Evolutionary conservation across 2,888 invertebrate genomes (phyloP), one percentile per base, ranked within the genome.

Genomic region (Campaea margaritaria): DNA sequence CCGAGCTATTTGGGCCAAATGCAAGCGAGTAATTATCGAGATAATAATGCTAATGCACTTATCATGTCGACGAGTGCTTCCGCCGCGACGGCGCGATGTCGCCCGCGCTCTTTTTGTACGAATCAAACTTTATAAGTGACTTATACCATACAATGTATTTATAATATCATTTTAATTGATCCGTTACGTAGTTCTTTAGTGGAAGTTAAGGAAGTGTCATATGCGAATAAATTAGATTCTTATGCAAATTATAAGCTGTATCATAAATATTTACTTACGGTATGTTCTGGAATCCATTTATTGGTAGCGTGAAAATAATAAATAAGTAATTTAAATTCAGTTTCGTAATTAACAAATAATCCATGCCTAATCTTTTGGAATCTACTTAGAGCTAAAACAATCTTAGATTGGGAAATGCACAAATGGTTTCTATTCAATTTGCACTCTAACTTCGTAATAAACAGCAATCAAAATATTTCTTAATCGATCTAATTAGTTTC

Each of bases 21-120:
- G 89, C 89, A 89, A 84, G 86, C 85, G 85, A 90, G 89, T 91
- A 92, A 92, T 92, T 91, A 90, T 89, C 80, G 85, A 89, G 91
- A 91, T 91, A 91, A 89, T 90, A 91, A 92, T 92, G 91, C 90
- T 91, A 91, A 91, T 91, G 91, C 90, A 91, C 90, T 91, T 91
- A 91, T 91, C 90, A 83, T 89, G 88, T 88, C 88, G 85, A 88
- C 87, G 86, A 86, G 79, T 83, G 88, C 82, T 90, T 91, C 91
- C 91, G 89, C 78, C 83, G 86, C 77, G 78, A 67, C 74, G 79
- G 1, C 31, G 31, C 74, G 79, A 9, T 10, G 31, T 73, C 70
- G 68, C 74, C 65, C 67, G 75, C 71, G 72, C 68, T 75, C 78
- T 74, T 78, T 79, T 75, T 54, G n/a, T 59, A 51, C 62, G 47